phyloP scores from a whole-genome alignment of 2,797 vertebrate genomes.

The Tauraco hartlaubi region DNA sequence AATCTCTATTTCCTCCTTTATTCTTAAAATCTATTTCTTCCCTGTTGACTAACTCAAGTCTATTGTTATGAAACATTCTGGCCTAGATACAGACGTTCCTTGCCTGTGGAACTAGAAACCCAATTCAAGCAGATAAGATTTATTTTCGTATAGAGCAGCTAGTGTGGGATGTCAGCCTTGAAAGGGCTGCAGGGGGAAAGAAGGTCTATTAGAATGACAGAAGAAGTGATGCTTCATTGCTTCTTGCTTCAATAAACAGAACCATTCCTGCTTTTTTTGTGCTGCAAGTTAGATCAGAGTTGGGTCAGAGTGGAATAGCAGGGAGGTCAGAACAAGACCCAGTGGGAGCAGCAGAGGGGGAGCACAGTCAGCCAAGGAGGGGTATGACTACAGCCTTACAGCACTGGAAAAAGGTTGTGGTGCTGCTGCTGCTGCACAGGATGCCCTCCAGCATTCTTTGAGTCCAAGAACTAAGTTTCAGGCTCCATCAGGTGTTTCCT shows the following conservation, averaged over 20 bases:
- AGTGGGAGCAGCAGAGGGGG: neutral
- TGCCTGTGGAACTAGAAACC: neutral
- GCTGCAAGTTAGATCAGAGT: neutral
- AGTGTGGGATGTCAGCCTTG: neutral
- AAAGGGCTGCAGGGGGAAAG: neutral
- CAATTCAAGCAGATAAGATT: neutral
- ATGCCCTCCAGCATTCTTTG: neutral
- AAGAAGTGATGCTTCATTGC: neutral
- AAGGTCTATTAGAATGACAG: neutral
- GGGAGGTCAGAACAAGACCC: neutral
- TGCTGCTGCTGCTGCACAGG: neutral
- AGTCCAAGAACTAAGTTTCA: neutral
- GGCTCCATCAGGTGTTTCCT: slow-evolving; percentile 1
- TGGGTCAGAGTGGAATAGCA: neutral
- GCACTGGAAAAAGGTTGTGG: neutral
- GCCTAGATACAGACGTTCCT: neutral
- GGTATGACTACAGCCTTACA: neutral
- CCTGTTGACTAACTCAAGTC: rapidly evolving
- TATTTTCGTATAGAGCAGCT: neutral
- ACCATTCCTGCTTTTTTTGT: neutral
- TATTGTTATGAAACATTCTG: neutral
- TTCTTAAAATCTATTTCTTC: neutral
- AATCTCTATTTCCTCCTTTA: neutral
- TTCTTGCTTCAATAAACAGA: neutral
- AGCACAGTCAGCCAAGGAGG: neutral